phyloP scores from a whole-genome alignment of 2,113 vertebrate species.

The Albula glossodonta region DNA sequence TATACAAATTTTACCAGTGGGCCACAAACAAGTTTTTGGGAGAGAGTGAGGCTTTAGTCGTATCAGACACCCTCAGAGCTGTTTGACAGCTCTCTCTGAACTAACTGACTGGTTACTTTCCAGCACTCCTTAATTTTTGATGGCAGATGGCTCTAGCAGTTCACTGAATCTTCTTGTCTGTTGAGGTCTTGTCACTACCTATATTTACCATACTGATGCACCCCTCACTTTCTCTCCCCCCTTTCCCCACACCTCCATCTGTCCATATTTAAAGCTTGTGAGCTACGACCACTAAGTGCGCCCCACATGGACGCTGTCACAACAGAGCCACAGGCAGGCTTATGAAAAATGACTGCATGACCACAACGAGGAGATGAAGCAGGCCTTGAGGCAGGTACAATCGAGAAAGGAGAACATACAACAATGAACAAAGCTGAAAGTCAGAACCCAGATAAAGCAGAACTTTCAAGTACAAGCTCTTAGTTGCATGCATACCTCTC shows the following conservation, averaged over 20 bases:
- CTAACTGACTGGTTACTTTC: too few relatives aligned
- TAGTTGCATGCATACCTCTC: too few relatives aligned
- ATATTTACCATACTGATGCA: too few relatives aligned
- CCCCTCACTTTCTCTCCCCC: too few relatives aligned
- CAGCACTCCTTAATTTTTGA: background rate
- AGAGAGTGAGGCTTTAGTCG: background rate
- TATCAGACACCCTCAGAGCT: background rate
- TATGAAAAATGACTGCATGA: background rate
- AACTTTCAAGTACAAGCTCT: background rate
- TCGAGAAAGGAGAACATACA: background rate
- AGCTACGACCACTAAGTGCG: background rate
- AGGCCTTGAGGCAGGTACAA: background rate
- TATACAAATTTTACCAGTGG: too few relatives aligned
- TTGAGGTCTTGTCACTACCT: too few relatives aligned
- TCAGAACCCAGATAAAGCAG: background rate
- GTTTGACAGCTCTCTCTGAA: too few relatives aligned
- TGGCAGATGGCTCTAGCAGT: background rate
- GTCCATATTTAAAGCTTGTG: too few relatives aligned
- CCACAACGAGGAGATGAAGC: background rate
- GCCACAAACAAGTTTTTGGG: too few relatives aligned
- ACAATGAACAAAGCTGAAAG: background rate
- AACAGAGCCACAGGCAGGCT: background rate
- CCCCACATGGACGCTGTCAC: background rate
- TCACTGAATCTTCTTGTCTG: background rate
- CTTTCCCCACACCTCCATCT: background rate